Percentiles rank a stretch among this genome's conserved stretches.
These are phyloP conservation scores for Augiades crinisus DNA, from an alignment of 2,888 invertebrate genomes.

Conservation along the genomic window DNA sequence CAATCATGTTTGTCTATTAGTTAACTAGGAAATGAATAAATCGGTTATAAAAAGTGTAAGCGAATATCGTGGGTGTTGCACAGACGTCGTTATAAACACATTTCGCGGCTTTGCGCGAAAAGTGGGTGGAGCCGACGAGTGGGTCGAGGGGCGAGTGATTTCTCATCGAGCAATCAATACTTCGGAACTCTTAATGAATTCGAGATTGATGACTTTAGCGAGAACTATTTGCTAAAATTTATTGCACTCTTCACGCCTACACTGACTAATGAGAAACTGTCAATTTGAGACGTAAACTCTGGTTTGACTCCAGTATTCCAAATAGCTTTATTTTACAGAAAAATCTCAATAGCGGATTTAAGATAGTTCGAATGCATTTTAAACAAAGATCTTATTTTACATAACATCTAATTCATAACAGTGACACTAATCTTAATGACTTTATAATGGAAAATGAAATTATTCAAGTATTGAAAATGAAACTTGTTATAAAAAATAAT, in stretches of 20 bases:
- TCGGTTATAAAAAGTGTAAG: slow-evolving; percentile 33
- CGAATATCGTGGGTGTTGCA: slow-evolving; percentile 61
- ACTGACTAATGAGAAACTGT: slow-evolving; percentile 13
- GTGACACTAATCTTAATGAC: too few relatives aligned
- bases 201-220: slow-evolving; percentile 42
- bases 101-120: slow-evolving; percentile 62
- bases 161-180: slow-evolving; percentile 46
- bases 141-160: slow-evolving; percentile 41
- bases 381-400: too few relatives aligned
- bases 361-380: too few relatives aligned
- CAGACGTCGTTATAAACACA: slow-evolving; percentile 70
- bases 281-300: too few relatives aligned
- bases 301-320: too few relatives aligned
- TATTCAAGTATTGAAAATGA: too few relatives aligned
- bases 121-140: slow-evolving; percentile 52
- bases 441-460: too few relatives aligned
- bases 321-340: too few relatives aligned
- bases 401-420: too few relatives aligned
- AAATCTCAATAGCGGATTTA: too few relatives aligned
- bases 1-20: slow-evolving; percentile 59
- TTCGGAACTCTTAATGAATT: slow-evolving; percentile 54
- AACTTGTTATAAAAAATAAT: too few relatives aligned
- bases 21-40: slow-evolving; percentile 56
- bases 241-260: slow-evolving; percentile 12
- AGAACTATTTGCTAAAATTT: slow-evolving; percentile 27